phyloP scores from a whole-genome alignment of 2,113 vertebrate species.

The Rostratula benghalensis region DNA sequence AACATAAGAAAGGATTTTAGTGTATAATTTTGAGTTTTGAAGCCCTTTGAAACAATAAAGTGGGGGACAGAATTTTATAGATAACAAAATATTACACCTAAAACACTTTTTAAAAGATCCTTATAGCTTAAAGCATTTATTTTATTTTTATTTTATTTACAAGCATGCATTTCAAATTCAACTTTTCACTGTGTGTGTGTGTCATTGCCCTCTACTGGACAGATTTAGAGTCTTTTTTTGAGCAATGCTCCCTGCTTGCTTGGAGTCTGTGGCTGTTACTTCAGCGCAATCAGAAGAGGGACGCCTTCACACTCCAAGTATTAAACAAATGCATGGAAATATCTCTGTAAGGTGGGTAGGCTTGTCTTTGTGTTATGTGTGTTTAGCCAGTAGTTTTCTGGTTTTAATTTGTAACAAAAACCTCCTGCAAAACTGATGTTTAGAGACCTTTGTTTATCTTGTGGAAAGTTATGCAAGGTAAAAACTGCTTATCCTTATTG shows the following conservation, averaged over 20 bases:
- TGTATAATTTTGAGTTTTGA: background rate
- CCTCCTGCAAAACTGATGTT: background rate
- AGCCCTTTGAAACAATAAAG: background rate
- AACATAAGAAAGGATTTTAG: background rate
- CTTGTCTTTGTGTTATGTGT: background rate
- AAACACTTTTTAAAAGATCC: background rate
- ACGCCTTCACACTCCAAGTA: background rate
- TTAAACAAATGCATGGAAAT: background rate
- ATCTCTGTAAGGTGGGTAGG: background rate
- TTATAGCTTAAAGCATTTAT: background rate
- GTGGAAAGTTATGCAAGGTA: background rate
- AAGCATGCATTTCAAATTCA: background rate
- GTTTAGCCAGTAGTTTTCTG: background rate
- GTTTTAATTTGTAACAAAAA: background rate
- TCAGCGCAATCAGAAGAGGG: background rate
- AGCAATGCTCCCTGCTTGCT: background rate
- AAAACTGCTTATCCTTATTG: background rate
- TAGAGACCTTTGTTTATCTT: background rate
- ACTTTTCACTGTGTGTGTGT: background rate
- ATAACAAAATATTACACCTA: background rate
- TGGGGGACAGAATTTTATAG: background rate
- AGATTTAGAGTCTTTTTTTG: background rate
- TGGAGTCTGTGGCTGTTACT: background rate
- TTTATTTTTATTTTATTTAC: background rate
- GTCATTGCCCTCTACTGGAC: conserved; percentile 62